Evolutionary conservation across 2,888 invertebrate species (phyloP).

Genomic region (Lasioglossum villosulum): DNA sequence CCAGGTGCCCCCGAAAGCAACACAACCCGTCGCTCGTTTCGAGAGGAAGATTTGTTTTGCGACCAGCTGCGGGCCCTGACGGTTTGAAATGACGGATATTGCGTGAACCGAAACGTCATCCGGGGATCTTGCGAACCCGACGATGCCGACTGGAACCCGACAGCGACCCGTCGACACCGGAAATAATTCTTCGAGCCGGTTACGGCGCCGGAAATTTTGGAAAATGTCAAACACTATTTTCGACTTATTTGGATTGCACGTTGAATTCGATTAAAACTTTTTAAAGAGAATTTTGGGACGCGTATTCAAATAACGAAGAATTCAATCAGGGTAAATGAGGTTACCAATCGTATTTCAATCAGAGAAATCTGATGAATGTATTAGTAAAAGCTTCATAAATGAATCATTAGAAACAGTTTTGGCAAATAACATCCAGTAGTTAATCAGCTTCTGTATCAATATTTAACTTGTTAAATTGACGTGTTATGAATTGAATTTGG

Average conservation of each 20-base stretch:
- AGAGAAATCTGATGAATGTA: not conserved
- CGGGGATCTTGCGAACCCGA: slow-evolving; percentile 23
- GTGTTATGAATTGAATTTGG: too few relatives aligned
- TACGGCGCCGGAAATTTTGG: not conserved
- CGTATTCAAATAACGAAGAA: not conserved
- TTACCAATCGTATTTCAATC: too few relatives aligned
- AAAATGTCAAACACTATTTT: not conserved
- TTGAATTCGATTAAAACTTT: not conserved
- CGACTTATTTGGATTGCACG: not conserved
- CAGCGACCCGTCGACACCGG: not conserved
- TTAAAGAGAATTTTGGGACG: not conserved
- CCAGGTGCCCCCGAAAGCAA: slow-evolving; percentile 35
- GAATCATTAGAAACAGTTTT: not conserved
- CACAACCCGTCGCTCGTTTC: slow-evolving; percentile 30
- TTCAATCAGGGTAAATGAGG: not conserved
- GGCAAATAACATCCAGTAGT: too few relatives aligned
- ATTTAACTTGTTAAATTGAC: too few relatives aligned
- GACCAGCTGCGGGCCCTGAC: slow-evolving; percentile 29
- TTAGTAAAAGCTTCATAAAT: not conserved
- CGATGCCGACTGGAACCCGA: not conserved
- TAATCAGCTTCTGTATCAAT: too few relatives aligned
- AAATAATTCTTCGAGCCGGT: not conserved
- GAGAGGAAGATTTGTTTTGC: slow-evolving; percentile 45
- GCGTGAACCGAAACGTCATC: slow-evolving; percentile 23
- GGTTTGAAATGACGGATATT: slow-evolving; percentile 33